These are phyloP conservation scores for Pandemis cinnamomeana DNA, from an alignment of 2,888 invertebrate genomes.

Conservation along the genomic window DNA sequence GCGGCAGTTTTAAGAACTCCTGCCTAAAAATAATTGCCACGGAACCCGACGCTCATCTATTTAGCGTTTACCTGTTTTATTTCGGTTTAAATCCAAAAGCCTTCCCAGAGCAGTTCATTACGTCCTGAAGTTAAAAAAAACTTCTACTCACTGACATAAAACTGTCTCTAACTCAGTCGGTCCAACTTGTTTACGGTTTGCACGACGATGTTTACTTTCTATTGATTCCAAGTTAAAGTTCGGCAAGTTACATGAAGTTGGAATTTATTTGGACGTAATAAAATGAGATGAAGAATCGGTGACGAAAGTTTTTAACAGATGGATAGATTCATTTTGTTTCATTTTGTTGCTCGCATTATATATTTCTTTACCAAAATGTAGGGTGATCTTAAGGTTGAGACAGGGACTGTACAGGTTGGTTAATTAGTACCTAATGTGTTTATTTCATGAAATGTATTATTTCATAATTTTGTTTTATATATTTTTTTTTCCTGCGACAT, in stretches of 20 bases:
- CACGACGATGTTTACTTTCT: slow-evolving; percentile 35
- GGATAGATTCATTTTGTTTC: too few species aligned
- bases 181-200: slow-evolving; percentile 27
- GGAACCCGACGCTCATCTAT: background rate
- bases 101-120: slow-evolving; percentile 57
- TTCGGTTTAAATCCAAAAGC: slow-evolving; percentile 35
- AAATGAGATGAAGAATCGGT: background rate
- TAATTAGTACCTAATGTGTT: too few species aligned
- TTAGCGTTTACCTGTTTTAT: slow-evolving; percentile 13
- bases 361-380: too few species aligned
- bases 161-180: slow-evolving; percentile 51
- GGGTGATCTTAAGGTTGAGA: too few species aligned
- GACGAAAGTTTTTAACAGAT: background rate
- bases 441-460: too few species aligned
- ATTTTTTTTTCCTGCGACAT: too few species aligned
- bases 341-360: too few species aligned
- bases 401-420: too few species aligned
- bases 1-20: too few species aligned
- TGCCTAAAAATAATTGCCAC: background rate
- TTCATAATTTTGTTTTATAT: too few species aligned
- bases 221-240: slow-evolving; percentile 28
- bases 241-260: slow-evolving; percentile 5
- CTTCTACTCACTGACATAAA: slow-evolving; percentile 45
- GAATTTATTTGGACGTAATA: slow-evolving; percentile 15
- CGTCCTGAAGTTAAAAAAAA: slow-evolving; percentile 54